These are phyloP conservation scores for Sphaerophoria rueppellii DNA, from an alignment of 2,888 invertebrate genomes.

Conservation along the genomic window DNA sequence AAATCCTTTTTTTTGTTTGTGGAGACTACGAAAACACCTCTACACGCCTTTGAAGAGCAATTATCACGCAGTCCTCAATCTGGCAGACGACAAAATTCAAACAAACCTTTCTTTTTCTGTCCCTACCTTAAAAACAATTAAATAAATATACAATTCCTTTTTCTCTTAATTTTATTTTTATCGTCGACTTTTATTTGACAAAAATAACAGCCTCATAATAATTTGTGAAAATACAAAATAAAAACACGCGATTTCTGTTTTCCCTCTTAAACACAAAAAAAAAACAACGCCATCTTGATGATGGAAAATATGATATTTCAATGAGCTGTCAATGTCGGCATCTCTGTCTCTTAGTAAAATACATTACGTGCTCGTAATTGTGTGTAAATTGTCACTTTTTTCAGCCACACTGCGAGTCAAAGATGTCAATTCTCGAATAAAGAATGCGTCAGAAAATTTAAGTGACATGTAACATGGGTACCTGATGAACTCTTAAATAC, in stretches of 20 bases:
- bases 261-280: neutral
- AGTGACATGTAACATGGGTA: slow-evolving; percentile 27
- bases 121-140: slow-evolving; percentile 16
- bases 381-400: neutral
- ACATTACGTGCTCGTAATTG: neutral
- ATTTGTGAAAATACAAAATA: slow-evolving; percentile 3
- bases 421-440: slow-evolving; percentile 17
- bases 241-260: slow-evolving; percentile 1
- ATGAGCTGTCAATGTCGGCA: slow-evolving; percentile 12
- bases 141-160: neutral
- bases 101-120: neutral
- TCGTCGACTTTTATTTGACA: slow-evolving; percentile 7
- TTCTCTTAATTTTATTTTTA: neutral
- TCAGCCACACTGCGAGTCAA: neutral
- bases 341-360: neutral
- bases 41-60: slow-evolving; percentile 6
- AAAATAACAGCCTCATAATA: slow-evolving; percentile 8
- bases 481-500: neutral
- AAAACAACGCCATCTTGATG: neutral
- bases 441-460: slow-evolving; percentile 4
- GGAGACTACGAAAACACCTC: slow-evolving; percentile 17
- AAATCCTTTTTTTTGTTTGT: slow-evolving; percentile 10
- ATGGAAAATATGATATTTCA: slow-evolving; percentile 22
- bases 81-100: neutral
- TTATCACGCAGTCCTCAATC: too few relatives aligned